Conservation (phyloP, 2,113 vertebrate genomes). For the Pelecanus crispus region DNA sequence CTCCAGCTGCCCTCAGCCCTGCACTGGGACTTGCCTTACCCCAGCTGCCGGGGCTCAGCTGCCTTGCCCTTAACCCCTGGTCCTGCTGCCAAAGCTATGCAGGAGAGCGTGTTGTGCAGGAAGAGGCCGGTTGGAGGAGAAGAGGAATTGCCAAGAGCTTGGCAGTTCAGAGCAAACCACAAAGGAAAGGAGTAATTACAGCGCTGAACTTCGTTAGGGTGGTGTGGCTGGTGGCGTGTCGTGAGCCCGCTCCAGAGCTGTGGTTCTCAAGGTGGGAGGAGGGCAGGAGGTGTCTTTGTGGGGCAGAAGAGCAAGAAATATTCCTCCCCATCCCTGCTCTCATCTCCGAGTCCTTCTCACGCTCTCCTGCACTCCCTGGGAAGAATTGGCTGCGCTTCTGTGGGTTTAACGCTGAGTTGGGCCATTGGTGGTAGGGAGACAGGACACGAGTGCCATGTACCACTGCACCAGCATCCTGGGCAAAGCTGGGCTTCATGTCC, state of each 20-base stretch:
- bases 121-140: not conserved
- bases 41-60: not conserved
- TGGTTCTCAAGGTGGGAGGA: not conserved
- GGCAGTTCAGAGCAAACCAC: not conserved
- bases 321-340: not conserved
- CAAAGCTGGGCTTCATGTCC: not conserved
- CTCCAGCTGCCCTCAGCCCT: slow-evolving; percentile 4
- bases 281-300: not conserved
- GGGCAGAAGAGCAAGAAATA: not conserved
- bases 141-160: not conserved
- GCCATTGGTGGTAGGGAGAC: not conserved
- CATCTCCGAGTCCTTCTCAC: not conserved
- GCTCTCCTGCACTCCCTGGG: not conserved
- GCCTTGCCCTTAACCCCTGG: not conserved
- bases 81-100: not conserved
- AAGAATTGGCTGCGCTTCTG: rapidly evolving
- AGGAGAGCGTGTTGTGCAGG: slow-evolving; percentile 17
- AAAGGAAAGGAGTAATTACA: not conserved
- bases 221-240: rapidly evolving
- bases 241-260: not conserved
- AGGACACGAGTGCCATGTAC: not conserved
- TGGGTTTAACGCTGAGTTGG: rapidly evolving
- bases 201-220: not conserved
- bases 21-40: not conserved
- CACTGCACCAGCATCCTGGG: not conserved